Conservation (phyloP, 2,113 vertebrate species). For the Anguilla japonica region DNA sequence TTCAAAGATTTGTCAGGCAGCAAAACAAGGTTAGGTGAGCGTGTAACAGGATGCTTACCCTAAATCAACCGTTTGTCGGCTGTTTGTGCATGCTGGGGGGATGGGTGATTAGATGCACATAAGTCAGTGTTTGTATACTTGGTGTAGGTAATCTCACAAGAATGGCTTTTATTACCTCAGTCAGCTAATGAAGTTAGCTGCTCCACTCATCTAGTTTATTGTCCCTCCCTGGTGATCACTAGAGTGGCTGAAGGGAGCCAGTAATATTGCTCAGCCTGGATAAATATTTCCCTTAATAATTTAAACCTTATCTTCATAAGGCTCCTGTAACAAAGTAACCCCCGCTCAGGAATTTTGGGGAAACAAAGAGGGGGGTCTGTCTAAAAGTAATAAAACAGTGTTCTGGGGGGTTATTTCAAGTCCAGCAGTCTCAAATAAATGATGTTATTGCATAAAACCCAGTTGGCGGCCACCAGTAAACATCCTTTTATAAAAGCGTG, state of each 20-base stretch:
- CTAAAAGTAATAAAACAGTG: slow-evolving; percentile 44
- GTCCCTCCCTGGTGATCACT: slow-evolving; percentile 56
- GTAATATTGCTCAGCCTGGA: slow-evolving; percentile 63
- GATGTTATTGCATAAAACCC: slow-evolving; percentile 56
- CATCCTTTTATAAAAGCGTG: slow-evolving; percentile 49
- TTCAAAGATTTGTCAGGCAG: slow-evolving; percentile 20
- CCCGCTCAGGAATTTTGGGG: background rate
- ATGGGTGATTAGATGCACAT: slow-evolving; percentile 31
- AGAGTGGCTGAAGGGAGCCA: slow-evolving; percentile 53
- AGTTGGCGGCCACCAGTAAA: slow-evolving; percentile 34
- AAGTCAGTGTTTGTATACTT: slow-evolving; percentile 56
- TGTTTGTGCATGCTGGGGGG: slow-evolving; percentile 16
- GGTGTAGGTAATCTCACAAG: slow-evolving; percentile 65
- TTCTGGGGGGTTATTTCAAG: slow-evolving; percentile 35
- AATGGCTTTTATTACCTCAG: slow-evolving; percentile 68
- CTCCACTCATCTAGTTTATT: slow-evolving; percentile 61
- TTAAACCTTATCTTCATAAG: slow-evolving; percentile 57
- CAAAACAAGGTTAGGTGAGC: slow-evolving; percentile 28
- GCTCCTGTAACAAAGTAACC: slow-evolving; percentile 40
- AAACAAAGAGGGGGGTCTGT: slow-evolving; percentile 20
- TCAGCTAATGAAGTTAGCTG: slow-evolving; percentile 72
- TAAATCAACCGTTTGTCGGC: slow-evolving; percentile 26
- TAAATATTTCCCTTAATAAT: slow-evolving; percentile 63
- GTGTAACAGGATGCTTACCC: slow-evolving; percentile 29
- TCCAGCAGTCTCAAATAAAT: slow-evolving; percentile 60